Evolutionary conservation across 2,888 invertebrate species (phyloP).

Genomic region (Amaurobius ferox): DNA sequence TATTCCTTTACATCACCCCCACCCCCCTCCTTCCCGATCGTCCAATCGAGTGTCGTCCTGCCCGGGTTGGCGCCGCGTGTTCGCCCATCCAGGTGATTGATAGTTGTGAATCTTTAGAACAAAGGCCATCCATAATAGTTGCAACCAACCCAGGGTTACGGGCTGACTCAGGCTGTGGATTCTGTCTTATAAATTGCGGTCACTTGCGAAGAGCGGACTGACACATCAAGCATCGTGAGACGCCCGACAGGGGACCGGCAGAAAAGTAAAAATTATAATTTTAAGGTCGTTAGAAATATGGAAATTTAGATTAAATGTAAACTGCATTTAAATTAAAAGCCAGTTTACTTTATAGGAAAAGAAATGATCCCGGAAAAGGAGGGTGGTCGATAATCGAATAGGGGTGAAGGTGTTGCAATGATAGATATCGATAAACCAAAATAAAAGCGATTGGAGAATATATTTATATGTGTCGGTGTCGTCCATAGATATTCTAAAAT

Average conservation of each 20-base stretch:
- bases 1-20: background rate
- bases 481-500: no score
- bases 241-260: constrained; percentile 29
- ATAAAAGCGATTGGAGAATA: no score
- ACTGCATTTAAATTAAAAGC: no score
- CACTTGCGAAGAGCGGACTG: constrained; percentile 62
- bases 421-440: no score
- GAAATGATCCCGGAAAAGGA: background rate
- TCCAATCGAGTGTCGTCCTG: constrained; percentile 6
- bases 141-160: constrained; percentile 49
- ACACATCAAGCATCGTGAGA: constrained; percentile 62
- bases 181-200: constrained; percentile 71
- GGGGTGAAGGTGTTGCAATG: background rate
- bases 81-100: constrained; percentile 64
- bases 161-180: constrained; percentile 66
- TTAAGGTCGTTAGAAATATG: background rate
- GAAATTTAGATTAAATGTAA: no score
- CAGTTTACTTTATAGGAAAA: no score
- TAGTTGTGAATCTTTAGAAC: constrained; percentile 72
- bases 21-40: background rate
- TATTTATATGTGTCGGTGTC: no score
- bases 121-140: constrained; percentile 71
- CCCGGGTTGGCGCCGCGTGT: constrained; percentile 41
- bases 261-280: background rate
- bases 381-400: no score